Evolutionary conservation across 1,140 invertebrate species (phyloP).

Genomic region (Euura saliciscinereae): DNA sequence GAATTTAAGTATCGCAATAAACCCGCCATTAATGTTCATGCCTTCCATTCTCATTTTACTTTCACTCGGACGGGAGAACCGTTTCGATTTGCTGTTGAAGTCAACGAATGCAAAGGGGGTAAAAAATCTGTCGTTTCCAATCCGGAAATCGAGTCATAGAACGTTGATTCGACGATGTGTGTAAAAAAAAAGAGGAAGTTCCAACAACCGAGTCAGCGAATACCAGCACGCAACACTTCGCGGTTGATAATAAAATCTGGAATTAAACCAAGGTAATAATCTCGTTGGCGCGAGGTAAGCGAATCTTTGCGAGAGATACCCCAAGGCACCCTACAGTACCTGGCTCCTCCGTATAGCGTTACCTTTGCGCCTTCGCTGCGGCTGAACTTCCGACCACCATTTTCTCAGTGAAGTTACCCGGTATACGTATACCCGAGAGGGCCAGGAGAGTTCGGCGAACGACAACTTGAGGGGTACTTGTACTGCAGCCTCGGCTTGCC

Average conservation of each 20-base stretch:
- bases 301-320: background rate
- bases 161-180: too few relatives aligned
- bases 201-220: background rate
- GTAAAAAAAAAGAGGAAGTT: too few relatives aligned
- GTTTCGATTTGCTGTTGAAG: background rate
- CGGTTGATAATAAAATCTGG: background rate
- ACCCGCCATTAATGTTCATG: constrained; percentile 21
- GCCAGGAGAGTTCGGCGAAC: background rate
- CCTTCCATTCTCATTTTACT: background rate
- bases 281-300: background rate
- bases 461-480: constrained; percentile 1
- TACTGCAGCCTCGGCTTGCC: constrained; percentile 1
- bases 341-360: background rate
- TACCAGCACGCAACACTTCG: background rate
- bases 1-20: constrained; percentile 22
- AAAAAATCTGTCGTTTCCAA: too few relatives aligned
- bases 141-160: too few relatives aligned
- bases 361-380: background rate
- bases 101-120: too few relatives aligned
- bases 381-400: background rate
- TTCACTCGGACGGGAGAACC: background rate
- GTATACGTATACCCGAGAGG: background rate
- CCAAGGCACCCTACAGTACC: background rate
- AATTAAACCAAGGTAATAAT: background rate
- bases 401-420: background rate